Evolutionary conservation across 2,797 vertebrate species (phyloP), one percentile per base, ranked within the genome.

Genomic region (Acanthurus tractus): DNA sequence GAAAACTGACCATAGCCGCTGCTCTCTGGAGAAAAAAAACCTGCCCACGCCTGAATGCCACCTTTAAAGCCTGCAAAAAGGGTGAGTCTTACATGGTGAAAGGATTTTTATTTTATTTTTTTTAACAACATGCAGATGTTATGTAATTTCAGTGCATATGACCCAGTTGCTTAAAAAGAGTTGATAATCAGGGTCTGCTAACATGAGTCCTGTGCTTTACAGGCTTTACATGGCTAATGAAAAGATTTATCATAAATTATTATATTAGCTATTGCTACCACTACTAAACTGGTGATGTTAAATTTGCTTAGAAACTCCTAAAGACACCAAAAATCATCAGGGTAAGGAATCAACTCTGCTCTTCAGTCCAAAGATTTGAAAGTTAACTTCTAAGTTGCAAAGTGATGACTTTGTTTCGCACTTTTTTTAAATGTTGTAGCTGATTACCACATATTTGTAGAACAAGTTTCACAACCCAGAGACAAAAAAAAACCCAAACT

Each of bases 391-490:
- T 4, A 22, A 49, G 22, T 63, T 64, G 52, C n/a, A 73, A 49
- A 71, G 55, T 38, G 29, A 55, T 76, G 17, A 20, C 25, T 67
- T 40, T 29, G 13, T 66, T 73, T 8, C 23, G 62, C 40, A 14
- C 55, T 55, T 63, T 78, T 76, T 53, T 44, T n/a, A n/a, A 12
- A 44, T 59, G 40, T 65, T 57, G 40, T 64, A 64, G 49, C 23
- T 23, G 55, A 74, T 69, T 46, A 68, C 55, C 15, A 53, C 13
- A 1, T 58, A 55, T 62, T 29, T 59, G 58, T 45, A 23, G 70
- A 62, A 75, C 72, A 72, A 34, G 56, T 49, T 79, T 78, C 63
- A 70, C 61, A 64, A 20, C 66, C 55, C 15, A 5, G 13, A 64
- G 45, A 81, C 63, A 64, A 40, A 40, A 64, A 10, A 40, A 83